Conservation (phyloP, 2,113 vertebrate genomes). For the Limanda limanda region DNA sequence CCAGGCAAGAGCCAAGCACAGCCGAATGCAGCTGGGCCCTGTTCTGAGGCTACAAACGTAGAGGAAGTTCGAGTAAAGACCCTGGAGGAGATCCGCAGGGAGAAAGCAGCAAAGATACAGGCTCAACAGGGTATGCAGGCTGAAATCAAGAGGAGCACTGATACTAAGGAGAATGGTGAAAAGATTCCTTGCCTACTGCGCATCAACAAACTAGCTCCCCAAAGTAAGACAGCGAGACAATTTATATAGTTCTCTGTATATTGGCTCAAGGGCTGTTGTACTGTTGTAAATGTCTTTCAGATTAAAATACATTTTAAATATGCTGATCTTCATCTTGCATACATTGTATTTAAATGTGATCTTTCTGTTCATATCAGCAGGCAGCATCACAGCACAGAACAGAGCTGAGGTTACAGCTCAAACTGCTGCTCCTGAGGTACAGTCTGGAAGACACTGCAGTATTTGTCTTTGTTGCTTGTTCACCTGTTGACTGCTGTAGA, state of each 20-base stretch:
- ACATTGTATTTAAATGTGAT: neutral
- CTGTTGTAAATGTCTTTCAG: neutral
- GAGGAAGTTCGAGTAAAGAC: constrained; percentile 88
- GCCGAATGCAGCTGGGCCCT: neutral
- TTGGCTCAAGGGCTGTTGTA: neutral
- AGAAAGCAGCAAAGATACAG: constrained; percentile 88
- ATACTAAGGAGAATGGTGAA: constrained; percentile 20
- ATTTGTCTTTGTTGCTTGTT: neutral
- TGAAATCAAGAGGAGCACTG: constrained; percentile 29
- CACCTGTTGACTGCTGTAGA: neutral
- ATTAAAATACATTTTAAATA: neutral
- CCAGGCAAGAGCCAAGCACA: constrained; percentile 5
- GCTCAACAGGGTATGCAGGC: constrained; percentile 42
- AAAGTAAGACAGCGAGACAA: constrained; percentile 68
- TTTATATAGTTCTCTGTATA: neutral
- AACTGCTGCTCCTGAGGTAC: constrained; percentile 54
- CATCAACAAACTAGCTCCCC: constrained; percentile 71
- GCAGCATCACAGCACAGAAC: constrained; percentile 38
- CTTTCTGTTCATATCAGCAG: constrained; percentile 39
- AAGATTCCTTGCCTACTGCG: constrained; percentile 72
- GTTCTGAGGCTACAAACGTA: neutral
- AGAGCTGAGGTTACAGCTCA: constrained; percentile 39
- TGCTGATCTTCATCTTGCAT: neutral
- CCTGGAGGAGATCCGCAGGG: constrained; percentile 91
- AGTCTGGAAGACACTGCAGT: neutral